Conservation (phyloP, 2,888 invertebrate genomes). For the Leistus spinibarbis region DNA sequence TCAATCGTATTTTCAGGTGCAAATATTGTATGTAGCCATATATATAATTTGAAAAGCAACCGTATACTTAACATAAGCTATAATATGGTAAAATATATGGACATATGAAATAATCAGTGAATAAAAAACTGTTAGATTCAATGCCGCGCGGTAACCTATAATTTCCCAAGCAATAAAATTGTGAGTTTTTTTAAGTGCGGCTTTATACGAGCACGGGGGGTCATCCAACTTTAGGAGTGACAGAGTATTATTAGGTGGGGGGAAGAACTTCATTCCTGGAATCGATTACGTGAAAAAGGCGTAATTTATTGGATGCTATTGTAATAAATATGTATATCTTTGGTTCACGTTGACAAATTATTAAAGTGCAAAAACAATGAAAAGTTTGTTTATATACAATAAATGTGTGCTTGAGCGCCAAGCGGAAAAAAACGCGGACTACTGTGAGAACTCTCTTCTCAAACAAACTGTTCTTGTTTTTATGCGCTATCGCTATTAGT, state of each 20-base stretch:
- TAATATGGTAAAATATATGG: slow-evolving; percentile 1
- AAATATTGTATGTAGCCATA: not conserved
- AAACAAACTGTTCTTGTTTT: not conserved
- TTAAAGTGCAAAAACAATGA: slow-evolving; percentile 8
- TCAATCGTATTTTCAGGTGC: not conserved
- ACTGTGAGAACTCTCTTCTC: not conserved
- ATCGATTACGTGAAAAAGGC: not conserved
- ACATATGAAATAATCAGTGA: not conserved
- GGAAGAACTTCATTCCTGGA: slow-evolving; percentile 5
- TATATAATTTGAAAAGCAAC: not conserved
- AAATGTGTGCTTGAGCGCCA: not conserved
- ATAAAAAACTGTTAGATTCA: not conserved
- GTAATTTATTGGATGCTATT: slow-evolving; percentile 15
- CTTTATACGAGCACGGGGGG: slow-evolving; percentile 10
- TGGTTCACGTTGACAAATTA: slow-evolving; percentile 9
- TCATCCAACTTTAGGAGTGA: slow-evolving; percentile 4
- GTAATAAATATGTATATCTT: slow-evolving; percentile 2
- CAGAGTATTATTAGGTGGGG: not conserved
- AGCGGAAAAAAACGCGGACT: not conserved
- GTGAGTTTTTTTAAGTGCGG: slow-evolving; percentile 1
- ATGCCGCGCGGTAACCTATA: slow-evolving; percentile 1
- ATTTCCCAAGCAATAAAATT: slow-evolving; percentile 8
- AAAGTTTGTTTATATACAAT: not conserved
- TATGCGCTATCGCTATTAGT: not conserved
- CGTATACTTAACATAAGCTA: not conserved